Percentiles rank a stretch among this genome's conserved stretches.
Evolutionary conservation across 2,797 vertebrate genomes (phyloP).

Genomic region (Danio tinwini): DNA sequence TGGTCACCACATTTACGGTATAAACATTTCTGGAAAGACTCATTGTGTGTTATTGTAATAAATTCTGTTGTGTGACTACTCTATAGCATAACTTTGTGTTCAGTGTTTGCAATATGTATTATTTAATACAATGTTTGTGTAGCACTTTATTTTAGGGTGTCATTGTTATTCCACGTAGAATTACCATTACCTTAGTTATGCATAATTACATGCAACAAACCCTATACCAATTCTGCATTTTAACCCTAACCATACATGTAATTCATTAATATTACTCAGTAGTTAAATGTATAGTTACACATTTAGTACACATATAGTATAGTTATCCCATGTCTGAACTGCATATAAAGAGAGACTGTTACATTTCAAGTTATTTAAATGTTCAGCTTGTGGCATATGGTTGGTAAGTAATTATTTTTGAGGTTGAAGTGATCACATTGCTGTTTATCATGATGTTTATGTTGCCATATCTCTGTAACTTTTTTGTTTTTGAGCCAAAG

Average conservation of each 20-base stretch:
- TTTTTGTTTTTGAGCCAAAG: not conserved
- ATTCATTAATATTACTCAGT: no score
- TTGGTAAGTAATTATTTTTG: not conserved
- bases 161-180: no score
- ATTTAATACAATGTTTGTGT: not conserved
- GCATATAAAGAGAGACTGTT: not conserved
- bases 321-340: no score
- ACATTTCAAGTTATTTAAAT: not conserved
- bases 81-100: constrained; percentile 17
- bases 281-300: no score
- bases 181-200: no score
- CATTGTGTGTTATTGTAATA: not conserved
- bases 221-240: no score
- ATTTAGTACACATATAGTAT: no score
- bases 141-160: no score
- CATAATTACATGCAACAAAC: no score
- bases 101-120: constrained; percentile 13
- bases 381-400: constrained; percentile 9
- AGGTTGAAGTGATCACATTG: not conserved
- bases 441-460: constrained; percentile 3
- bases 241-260: no score
- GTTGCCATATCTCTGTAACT: not conserved
- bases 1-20: not conserved
- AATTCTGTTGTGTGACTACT: not conserved
- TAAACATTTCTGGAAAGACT: not conserved